Evolutionary conservation across 1,140 invertebrate genomes (phyloP), one percentile per base, ranked within the genome.

Genomic region (Lepidurus packardi): DNA sequence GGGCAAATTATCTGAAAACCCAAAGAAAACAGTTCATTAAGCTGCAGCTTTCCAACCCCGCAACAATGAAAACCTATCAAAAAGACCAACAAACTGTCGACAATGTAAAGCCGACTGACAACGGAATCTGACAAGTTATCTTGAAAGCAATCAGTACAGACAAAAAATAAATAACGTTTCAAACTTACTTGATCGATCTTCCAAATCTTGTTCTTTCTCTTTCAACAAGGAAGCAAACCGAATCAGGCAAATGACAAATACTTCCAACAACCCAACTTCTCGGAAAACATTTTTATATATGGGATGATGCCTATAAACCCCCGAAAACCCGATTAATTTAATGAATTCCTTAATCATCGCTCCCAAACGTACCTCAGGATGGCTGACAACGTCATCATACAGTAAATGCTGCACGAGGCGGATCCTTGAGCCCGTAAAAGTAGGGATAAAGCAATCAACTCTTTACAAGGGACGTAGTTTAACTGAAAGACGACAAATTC

Each of bases 381-480:
- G 84, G 92, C 94, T 7, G 95, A 86, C 43, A 98, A 86, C 24
- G 93, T 95, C 85, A 94, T 92, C 86, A 98, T 91, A 84, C 94
- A 97, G 45, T 94, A 87, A 78, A 95, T 94, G 85, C 91, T 94
- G 84, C 94, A 96, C 78, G 85, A 86, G 73, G 91, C 89, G 10
- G 92, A 92, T 82, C 91, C 89, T 82, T 91, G 88, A 41, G 91
- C 91, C 87, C 97, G 97, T 42, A 98, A 87, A 81, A 98, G 88
- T 82, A 98, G 90, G 80, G 96, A 98, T 45, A 99, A 88, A 65
- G 95, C 96, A 84, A 98, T 98, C 77, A 99, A 89, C 87, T 99
- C 98, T 87, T 99, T 99, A 86, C 96, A 98, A 78, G 98, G 98
- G 80, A 99, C 96, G 89, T 98, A 98, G 85, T 97, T 98, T 82